A percentile compares a stretch with the other conserved stretches of the same genome.
Evolutionary conservation across 2,797 vertebrate species (phyloP).

Genomic region (Schizopygopsis malacanthus): DNA sequence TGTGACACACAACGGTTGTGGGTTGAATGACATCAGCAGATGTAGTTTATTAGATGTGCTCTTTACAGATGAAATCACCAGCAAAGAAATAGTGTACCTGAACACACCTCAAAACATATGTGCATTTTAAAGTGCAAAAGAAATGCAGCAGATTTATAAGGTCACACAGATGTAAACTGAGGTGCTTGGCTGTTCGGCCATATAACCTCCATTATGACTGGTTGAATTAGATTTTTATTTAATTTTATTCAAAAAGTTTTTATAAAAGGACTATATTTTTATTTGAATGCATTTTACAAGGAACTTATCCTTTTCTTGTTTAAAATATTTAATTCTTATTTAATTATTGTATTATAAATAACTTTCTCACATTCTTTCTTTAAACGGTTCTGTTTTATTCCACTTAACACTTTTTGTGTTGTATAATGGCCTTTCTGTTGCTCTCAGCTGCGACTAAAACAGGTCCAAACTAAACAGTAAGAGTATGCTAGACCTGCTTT

Average conservation of each 20-base stretch:
- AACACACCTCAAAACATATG: conserved; percentile 11
- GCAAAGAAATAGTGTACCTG: neutral
- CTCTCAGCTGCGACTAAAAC: conserved; percentile 64
- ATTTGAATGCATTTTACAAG: neutral
- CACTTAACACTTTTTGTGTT: neutral
- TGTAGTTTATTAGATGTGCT: neutral
- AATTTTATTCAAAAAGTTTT: neutral
- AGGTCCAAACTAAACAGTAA: conserved; percentile 58
- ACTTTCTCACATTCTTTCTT: neutral
- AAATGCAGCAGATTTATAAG: conserved; percentile 5
- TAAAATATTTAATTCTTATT: too few relatives aligned
- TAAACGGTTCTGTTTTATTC: neutral
- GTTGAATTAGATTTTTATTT: neutral
- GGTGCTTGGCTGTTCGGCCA: neutral
- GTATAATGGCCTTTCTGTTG: conserved; percentile 60
- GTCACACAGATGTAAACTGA: neutral
- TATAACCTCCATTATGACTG: neutral
- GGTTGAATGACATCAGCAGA: neutral
- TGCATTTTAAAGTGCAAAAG: neutral
- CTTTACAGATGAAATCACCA: neutral
- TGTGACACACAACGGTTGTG: neutral
- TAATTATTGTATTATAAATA: too few relatives aligned
- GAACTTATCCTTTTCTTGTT: neutral
- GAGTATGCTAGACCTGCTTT: conserved; percentile 54
- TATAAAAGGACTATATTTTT: too few relatives aligned